Conservation (phyloP, 2,797 vertebrate genomes). For the Diglossa cyanea region DNA sequence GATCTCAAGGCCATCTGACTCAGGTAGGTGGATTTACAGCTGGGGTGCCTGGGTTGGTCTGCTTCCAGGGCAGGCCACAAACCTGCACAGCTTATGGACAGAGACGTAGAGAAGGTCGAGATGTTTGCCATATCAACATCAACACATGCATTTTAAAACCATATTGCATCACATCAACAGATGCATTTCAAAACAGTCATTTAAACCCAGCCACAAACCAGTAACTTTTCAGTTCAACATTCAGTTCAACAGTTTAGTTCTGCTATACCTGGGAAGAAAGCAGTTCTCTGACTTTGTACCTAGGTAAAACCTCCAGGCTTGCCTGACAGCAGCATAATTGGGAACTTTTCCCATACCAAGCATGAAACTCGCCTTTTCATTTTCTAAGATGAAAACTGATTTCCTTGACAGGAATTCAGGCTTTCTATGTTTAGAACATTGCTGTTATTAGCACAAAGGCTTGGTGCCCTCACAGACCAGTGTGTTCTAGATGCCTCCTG, state of each 20-base stretch:
- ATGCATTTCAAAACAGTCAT: neutral
- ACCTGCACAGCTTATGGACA: neutral
- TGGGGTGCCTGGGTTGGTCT: accelerated
- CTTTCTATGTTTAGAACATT: neutral
- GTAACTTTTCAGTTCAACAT: neutral
- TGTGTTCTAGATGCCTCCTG: accelerated
- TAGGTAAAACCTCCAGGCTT: neutral
- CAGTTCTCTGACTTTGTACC: neutral
- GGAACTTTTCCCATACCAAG: neutral
- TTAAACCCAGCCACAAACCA: neutral
- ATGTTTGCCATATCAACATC: neutral
- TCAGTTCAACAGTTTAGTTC: neutral
- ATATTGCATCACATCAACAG: neutral
- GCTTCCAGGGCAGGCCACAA: neutral
- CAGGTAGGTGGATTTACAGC: neutral
- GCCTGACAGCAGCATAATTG: neutral
- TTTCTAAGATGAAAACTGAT: neutral
- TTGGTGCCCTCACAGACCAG: neutral
- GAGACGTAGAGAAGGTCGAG: neutral
- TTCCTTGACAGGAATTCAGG: neutral
- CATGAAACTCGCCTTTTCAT: neutral
- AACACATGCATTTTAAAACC: neutral
- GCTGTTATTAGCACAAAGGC: neutral
- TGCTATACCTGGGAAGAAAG: neutral
- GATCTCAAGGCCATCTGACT: neutral